These are phyloP conservation scores for Cacoxenus indagator DNA, from an alignment of 2,888 invertebrate species.

Conservation along the genomic window DNA sequence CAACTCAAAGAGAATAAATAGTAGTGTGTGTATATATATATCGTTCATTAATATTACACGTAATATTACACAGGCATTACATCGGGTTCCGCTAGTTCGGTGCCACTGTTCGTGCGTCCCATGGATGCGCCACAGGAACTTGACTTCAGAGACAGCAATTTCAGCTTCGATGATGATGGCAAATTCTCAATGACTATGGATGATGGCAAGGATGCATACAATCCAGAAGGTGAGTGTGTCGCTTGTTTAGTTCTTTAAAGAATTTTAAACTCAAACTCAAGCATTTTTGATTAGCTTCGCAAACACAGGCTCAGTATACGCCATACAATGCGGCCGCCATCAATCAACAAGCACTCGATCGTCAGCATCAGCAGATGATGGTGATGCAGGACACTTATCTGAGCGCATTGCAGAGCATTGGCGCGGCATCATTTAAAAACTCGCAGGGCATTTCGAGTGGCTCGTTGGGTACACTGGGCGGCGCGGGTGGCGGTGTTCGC, in stretches of 20 bases:
- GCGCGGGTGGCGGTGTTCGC: slow-evolving; percentile 47
- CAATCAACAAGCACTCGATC: slow-evolving; percentile 70
- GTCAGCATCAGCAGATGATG: slow-evolving; percentile 74
- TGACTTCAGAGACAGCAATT: slow-evolving; percentile 83
- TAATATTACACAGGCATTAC: slow-evolving; percentile 57
- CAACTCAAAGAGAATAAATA: not conserved
- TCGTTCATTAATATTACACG: not conserved
- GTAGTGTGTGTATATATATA: not conserved
- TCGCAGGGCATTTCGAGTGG: slow-evolving; percentile 56
- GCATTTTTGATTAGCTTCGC: slow-evolving; percentile 66
- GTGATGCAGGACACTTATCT: slow-evolving; percentile 77
- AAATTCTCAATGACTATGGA: slow-evolving; percentile 46
- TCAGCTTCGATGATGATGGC: slow-evolving; percentile 70
- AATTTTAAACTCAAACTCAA: not conserved
- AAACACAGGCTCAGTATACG: slow-evolving; percentile 69
- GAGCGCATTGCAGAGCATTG: slow-evolving; percentile 70
- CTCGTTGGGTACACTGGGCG: slow-evolving; percentile 31
- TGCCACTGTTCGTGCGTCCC: slow-evolving; percentile 66
- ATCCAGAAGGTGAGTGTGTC: slow-evolving; percentile 58
- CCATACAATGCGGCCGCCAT: slow-evolving; percentile 57
- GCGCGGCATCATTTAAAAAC: slow-evolving; percentile 64
- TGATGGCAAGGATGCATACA: slow-evolving; percentile 57
- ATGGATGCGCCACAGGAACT: slow-evolving; percentile 75
- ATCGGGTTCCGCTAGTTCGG: slow-evolving; percentile 67
- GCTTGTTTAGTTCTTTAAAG: not conserved